Evolutionary conservation across 2,797 vertebrate genomes (phyloP).

Genomic region (Cyprinella venusta): DNA sequence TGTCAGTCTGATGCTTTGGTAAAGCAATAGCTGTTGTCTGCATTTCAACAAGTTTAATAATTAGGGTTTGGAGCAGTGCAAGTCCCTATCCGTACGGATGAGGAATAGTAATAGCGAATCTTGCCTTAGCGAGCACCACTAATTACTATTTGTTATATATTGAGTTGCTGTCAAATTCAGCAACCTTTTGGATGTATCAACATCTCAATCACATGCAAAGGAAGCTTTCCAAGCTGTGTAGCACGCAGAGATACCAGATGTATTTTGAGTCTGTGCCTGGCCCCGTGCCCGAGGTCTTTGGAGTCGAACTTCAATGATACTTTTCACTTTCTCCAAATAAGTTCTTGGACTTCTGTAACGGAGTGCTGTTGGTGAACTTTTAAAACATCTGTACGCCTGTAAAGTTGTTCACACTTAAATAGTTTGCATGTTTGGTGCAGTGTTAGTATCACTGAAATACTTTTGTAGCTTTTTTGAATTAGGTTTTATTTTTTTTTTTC

Average conservation of each 20-base stretch:
- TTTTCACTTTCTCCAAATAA: background rate
- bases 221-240: background rate
- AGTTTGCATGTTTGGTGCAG: background rate
- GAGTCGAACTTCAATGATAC: background rate
- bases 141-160: background rate
- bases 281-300: constrained; percentile 16
- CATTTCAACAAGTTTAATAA: background rate
- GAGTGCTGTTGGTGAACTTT: background rate
- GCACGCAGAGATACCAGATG: constrained; percentile 37
- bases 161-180: constrained; percentile 17
- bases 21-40: background rate
- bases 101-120: background rate
- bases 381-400: background rate
- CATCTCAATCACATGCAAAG: constrained; percentile 40
- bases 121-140: background rate
- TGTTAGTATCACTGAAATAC: background rate
- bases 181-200: constrained; percentile 12
- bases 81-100: background rate
- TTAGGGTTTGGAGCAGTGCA: background rate
- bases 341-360: constrained; percentile 7
- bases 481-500: no score
- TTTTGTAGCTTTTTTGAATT: no score
- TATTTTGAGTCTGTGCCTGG: background rate
- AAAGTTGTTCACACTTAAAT: background rate
- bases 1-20: background rate